phyloP scores from a whole-genome alignment of 1,140 invertebrate species.

The Brachionus rotundiformis region DNA sequence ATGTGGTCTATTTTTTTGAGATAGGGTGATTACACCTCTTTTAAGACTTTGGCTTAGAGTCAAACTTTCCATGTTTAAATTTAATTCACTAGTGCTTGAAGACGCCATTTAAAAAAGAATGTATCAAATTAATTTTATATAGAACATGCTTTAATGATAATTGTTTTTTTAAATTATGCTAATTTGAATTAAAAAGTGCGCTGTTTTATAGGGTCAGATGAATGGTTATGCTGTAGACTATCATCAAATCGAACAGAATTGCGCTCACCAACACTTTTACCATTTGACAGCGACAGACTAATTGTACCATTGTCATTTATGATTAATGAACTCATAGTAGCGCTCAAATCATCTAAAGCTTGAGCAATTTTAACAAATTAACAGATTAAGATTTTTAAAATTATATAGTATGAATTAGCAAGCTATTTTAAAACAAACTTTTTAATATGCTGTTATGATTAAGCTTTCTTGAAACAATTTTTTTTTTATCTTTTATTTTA shows the following conservation, averaged over 20 bases:
- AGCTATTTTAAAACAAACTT: no score
- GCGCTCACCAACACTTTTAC: constrained; percentile 1
- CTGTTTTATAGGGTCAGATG: no score
- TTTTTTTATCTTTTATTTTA: constrained; percentile 11
- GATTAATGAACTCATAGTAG: background rate
- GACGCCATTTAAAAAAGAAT: no score
- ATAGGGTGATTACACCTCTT: background rate
- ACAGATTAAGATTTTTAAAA: constrained; percentile 4
- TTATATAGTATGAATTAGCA: background rate
- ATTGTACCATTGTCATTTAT: background rate
- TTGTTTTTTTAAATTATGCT: no score
- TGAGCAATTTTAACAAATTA: constrained; percentile 2
- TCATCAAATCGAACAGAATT: constrained; percentile 3
- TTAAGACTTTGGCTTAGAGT: no score
- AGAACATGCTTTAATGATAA: no score
- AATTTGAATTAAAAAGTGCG: no score
- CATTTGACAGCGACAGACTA: background rate
- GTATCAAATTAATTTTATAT: no score
- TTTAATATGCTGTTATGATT: background rate
- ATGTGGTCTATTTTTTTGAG: background rate
- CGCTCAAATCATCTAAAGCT: constrained; percentile 10
- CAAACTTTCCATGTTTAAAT: no score
- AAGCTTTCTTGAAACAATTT: constrained; percentile 21
- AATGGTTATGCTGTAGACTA: background rate
- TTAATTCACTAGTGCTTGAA: no score